Evolutionary conservation across 2,113 vertebrate genomes (phyloP).

Genomic region (Tiliqua scincoides): DNA sequence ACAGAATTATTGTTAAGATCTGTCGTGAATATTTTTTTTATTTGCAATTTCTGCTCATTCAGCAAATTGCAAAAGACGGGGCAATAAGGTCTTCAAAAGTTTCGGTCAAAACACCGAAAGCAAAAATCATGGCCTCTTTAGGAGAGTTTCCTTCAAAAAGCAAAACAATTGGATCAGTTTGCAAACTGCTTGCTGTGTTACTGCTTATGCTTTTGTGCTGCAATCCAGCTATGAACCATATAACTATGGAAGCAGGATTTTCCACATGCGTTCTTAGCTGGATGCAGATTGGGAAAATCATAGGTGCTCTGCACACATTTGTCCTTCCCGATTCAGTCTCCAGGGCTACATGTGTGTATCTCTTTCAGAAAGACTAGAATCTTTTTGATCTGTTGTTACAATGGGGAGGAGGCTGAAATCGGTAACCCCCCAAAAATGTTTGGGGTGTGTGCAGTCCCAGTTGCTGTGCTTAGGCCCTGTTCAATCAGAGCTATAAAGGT

Average conservation of each 20-base stretch:
- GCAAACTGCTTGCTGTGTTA: too few species aligned
- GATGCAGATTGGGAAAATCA: too few species aligned
- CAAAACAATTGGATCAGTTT: neutral
- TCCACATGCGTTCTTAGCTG: too few species aligned
- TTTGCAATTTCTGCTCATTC: slow-evolving; percentile 39
- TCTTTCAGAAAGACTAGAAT: neutral
- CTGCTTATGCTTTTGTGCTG: too few species aligned
- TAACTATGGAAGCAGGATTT: too few species aligned
- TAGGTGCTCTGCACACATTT: too few species aligned
- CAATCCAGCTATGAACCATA: too few species aligned
- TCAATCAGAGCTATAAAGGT: neutral
- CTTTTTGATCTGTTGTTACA: neutral
- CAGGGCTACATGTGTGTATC: too few species aligned
- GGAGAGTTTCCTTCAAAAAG: neutral
- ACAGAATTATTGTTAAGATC: slow-evolving; percentile 21
- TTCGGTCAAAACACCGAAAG: neutral
- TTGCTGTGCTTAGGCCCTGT: neutral
- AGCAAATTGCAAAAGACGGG: neutral
- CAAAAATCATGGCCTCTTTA: neutral
- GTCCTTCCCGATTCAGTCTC: too few species aligned
- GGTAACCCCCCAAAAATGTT: neutral
- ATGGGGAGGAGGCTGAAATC: neutral
- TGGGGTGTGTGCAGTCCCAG: neutral
- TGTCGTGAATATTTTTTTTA: slow-evolving; percentile 19
- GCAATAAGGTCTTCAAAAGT: slow-evolving; percentile 2